phyloP scores from a whole-genome alignment of 2,797 vertebrate genomes.

The Podarcis siculus region DNA sequence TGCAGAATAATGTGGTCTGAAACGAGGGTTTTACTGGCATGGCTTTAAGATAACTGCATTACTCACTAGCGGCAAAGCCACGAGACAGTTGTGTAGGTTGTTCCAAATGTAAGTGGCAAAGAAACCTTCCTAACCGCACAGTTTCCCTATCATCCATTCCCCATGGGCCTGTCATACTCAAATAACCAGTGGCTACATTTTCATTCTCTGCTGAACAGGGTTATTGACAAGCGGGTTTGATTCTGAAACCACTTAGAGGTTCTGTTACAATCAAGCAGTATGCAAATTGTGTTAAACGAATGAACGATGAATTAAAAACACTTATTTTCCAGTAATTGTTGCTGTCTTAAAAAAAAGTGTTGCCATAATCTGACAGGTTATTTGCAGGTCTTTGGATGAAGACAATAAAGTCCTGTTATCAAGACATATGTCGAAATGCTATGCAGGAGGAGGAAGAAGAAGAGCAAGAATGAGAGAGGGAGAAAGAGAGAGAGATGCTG shows the following conservation, averaged over 20 bases:
- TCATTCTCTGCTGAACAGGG: slow-evolving; percentile 5
- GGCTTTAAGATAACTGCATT: slow-evolving; percentile 44
- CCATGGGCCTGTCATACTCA: slow-evolving; percentile 6
- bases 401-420: neutral
- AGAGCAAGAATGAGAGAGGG: neutral
- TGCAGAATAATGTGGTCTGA: slow-evolving; percentile 38
- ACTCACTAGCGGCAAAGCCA: slow-evolving; percentile 49
- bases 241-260: slow-evolving; percentile 23
- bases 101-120: slow-evolving; percentile 35
- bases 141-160: slow-evolving; percentile 19
- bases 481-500: neutral
- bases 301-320: neutral
- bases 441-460: neutral
- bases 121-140: slow-evolving; percentile 38
- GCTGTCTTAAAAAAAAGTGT: slow-evolving; percentile 12
- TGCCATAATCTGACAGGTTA: neutral
- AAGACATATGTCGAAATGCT: neutral
- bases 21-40: slow-evolving; percentile 37
- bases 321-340: neutral
- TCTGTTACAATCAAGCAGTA: no score
- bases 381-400: slow-evolving; percentile 1
- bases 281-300: no score
- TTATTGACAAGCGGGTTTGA: slow-evolving; percentile 39
- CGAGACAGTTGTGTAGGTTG: slow-evolving; percentile 33
- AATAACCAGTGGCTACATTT: slow-evolving; percentile 19